Evolutionary conservation across 1,140 invertebrate species (phyloP).

Genomic region (Meloidogyne hapla): DNA sequence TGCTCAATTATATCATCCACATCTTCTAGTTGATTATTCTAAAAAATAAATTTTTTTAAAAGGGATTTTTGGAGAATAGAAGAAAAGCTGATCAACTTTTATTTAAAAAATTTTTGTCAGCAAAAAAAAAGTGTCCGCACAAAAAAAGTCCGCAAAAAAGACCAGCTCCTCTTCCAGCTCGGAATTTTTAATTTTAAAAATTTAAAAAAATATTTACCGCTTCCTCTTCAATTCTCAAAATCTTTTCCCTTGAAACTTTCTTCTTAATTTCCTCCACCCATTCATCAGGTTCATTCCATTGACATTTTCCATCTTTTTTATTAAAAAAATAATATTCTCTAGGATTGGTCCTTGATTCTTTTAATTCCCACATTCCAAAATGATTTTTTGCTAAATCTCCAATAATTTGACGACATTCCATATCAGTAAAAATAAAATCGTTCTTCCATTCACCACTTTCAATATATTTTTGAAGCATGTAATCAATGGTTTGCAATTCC

Average conservation of each 20-base stretch:
- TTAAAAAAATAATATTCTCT: not conserved
- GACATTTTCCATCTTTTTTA: not conserved
- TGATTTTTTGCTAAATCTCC: not conserved
- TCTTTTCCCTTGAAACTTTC: not conserved
- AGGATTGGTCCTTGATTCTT: not conserved
- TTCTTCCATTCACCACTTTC: not conserved
- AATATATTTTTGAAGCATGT: not conserved
- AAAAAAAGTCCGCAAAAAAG: too few species aligned
- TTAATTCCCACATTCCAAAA: not conserved
- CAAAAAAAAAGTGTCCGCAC: too few species aligned
- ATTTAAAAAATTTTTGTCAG: too few species aligned
- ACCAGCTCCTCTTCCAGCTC: too few species aligned
- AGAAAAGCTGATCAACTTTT: too few species aligned
- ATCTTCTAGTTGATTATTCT: too few species aligned
- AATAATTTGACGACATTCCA: not conserved
- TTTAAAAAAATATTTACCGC: not conserved
- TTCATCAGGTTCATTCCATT: not conserved
- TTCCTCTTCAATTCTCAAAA: not conserved
- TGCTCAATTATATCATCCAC: too few species aligned
- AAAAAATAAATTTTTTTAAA: too few species aligned
- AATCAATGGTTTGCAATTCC: not conserved
- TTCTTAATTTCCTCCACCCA: not conserved
- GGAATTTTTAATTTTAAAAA: not conserved
- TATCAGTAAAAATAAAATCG: not conserved
- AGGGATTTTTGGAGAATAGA: too few species aligned